These are phyloP conservation scores for Chymomyza caudatula DNA, from an alignment of 2,888 invertebrate species.

Conservation along the genomic window DNA sequence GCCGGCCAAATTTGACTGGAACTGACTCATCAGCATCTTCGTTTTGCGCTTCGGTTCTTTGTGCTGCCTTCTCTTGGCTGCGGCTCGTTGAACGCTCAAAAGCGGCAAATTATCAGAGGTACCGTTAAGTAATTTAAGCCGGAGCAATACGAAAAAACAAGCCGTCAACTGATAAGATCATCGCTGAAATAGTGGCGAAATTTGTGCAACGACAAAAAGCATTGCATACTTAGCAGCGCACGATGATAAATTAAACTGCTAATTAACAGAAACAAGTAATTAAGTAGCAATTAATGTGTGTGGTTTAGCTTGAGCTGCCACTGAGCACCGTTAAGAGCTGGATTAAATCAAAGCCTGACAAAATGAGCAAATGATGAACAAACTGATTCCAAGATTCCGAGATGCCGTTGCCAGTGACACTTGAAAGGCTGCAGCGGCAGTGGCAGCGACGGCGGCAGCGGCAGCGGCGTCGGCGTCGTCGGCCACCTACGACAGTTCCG, in stretches of 20 bases:
- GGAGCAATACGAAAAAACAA: neutral
- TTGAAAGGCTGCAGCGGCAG: neutral
- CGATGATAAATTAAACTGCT: neutral
- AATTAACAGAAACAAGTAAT: neutral
- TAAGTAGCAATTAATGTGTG: neutral
- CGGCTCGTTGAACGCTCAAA: conserved; percentile 26
- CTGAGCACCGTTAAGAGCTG: neutral
- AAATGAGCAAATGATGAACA: neutral
- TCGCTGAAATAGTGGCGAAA: neutral
- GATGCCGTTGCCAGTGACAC: neutral
- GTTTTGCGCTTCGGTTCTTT: neutral
- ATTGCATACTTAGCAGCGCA: neutral
- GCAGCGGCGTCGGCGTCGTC: conserved; percentile 18
- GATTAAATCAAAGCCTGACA: neutral
- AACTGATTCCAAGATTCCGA: neutral
- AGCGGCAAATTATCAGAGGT: conserved; percentile 31
- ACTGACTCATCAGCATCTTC: neutral
- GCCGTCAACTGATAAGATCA: neutral
- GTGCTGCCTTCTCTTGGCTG: neutral
- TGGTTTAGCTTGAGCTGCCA: too few relatives aligned
- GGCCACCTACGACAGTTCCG: conserved; percentile 54
- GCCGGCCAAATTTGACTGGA: neutral
- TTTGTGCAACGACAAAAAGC: neutral
- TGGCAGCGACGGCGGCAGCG: neutral
- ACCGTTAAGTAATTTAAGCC: conserved; percentile 6